Evolutionary conservation across 2,113 vertebrate species (phyloP).

Genomic region (Chaetodon trifascialis): DNA sequence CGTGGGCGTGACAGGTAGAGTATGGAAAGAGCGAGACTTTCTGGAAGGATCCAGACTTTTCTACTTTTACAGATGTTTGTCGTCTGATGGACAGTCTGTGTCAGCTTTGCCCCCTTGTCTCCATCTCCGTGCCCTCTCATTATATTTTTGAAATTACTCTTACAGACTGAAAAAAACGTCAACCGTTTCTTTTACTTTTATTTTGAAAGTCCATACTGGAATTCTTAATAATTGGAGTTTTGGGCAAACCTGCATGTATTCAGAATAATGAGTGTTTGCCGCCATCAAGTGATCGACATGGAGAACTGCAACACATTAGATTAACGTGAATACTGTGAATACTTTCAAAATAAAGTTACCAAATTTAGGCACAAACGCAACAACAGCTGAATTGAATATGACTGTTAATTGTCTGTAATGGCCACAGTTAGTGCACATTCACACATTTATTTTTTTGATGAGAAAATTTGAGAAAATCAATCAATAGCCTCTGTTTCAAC

Average conservation of each 20-base stretch:
- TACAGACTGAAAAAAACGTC: neutral
- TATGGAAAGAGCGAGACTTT: conserved; percentile 1
- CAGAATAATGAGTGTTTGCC: neutral
- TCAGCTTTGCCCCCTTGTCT: no score
- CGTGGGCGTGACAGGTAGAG: neutral
- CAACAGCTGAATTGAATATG: neutral
- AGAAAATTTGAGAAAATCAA: no score
- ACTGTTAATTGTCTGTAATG: no score
- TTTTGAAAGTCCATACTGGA: no score
- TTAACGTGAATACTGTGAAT: neutral
- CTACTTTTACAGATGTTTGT: neutral
- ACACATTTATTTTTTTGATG: no score
- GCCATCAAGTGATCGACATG: accelerated
- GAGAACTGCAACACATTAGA: neutral
- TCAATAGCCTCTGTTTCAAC: no score
- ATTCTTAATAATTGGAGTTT: no score
- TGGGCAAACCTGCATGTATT: neutral
- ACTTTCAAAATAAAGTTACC: no score
- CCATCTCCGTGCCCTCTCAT: no score
- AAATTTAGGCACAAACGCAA: neutral
- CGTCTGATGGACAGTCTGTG: no score
- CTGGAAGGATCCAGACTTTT: neutral
- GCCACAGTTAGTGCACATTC: no score
- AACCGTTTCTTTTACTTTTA: neutral
- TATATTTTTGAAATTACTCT: no score